Conservation (phyloP, 1,140 invertebrate genomes). For the Anthonomus grandis region DNA sequence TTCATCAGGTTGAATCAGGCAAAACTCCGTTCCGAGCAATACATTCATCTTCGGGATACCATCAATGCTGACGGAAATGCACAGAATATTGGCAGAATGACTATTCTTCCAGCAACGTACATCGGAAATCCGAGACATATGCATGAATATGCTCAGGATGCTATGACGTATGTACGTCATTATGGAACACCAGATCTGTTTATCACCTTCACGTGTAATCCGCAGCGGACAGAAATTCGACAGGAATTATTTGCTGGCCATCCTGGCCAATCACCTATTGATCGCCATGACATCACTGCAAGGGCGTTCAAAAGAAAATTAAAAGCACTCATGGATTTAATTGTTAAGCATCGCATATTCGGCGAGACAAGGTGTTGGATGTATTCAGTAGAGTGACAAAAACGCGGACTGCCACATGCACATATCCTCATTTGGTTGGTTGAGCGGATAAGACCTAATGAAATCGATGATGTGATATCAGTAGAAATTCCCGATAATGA, state of each 20-base stretch:
- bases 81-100: conserved; percentile 31
- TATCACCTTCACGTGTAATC: conserved; percentile 10
- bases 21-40: conserved; percentile 45
- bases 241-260: too few relatives aligned
- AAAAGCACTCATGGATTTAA: too few relatives aligned
- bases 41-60: conserved; percentile 41
- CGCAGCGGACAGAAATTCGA: not conserved
- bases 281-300: too few relatives aligned
- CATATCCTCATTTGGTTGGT: too few relatives aligned
- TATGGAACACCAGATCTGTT: conserved; percentile 5
- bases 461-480: conserved; percentile 53
- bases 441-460: conserved; percentile 44
- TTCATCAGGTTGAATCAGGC: conserved; percentile 50
- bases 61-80: conserved; percentile 29
- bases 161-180: conserved; percentile 9
- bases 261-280: too few relatives aligned
- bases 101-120: conserved; percentile 50
- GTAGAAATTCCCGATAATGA: conserved; percentile 55
- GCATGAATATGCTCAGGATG: conserved; percentile 50
- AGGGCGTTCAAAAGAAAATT: too few relatives aligned
- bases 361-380: too few relatives aligned
- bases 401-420: too few relatives aligned
- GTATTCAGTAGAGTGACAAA: too few relatives aligned
- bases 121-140: conserved; percentile 49
- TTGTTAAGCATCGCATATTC: too few relatives aligned